Evolutionary conservation across 2,888 invertebrate species (phyloP).

Genomic region (Diarsia mendica): DNA sequence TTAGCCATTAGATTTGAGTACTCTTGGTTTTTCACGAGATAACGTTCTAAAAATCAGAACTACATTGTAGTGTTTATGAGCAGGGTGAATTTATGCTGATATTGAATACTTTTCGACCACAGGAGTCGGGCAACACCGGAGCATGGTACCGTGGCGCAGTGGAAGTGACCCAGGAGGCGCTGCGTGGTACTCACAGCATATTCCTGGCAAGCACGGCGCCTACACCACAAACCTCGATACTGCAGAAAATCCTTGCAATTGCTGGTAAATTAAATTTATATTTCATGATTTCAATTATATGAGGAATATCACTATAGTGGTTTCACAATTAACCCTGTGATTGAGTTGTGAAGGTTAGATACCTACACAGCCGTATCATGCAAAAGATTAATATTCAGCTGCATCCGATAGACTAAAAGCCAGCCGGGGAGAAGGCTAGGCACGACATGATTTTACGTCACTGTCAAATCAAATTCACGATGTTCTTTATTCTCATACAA

Average conservation of each 20-base stretch:
- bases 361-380: background rate
- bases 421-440: too few relatives aligned
- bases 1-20: background rate
- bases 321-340: background rate
- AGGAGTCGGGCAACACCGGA: slow-evolving; percentile 18
- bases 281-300: slow-evolving; percentile 5
- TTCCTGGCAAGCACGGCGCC: slow-evolving; percentile 20
- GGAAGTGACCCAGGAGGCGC: slow-evolving; percentile 43
- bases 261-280: slow-evolving; percentile 36
- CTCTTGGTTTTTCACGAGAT: background rate
- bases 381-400: background rate
- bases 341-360: background rate
- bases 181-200: slow-evolving; percentile 12
- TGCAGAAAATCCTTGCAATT: slow-evolving; percentile 43
- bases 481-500: too few relatives aligned
- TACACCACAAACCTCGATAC: slow-evolving; percentile 21
- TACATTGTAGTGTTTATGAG: background rate
- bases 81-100: background rate
- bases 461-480: too few relatives aligned
- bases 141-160: slow-evolving; percentile 39
- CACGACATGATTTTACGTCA: too few relatives aligned
- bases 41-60: background rate
- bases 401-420: too few relatives aligned
- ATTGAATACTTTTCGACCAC: background rate
- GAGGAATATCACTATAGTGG: background rate